These are phyloP conservation scores for Drosophila bocki DNA, from an alignment of 1,140 invertebrate genomes.

Conservation along the genomic window DNA sequence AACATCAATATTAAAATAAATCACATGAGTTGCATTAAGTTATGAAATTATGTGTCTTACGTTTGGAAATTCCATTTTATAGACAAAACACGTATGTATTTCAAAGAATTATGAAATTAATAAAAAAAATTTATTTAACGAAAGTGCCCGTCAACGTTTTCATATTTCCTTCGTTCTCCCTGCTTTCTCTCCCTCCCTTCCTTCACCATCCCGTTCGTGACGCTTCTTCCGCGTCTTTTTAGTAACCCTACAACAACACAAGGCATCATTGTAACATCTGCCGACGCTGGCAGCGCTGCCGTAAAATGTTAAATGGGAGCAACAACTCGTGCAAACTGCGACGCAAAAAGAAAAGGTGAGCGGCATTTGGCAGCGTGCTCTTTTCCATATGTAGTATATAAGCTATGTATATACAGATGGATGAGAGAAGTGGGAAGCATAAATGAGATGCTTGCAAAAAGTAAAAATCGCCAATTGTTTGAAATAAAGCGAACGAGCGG, in stretches of 20 bases:
- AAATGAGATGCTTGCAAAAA: conserved; percentile 63
- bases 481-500: conserved; percentile 55
- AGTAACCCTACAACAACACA: conserved; percentile 28
- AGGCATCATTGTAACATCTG: conserved; percentile 61
- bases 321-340: conserved; percentile 79
- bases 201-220: neutral
- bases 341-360: conserved; percentile 75
- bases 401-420: conserved; percentile 35
- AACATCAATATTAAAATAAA: neutral
- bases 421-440: conserved; percentile 38
- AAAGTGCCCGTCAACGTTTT: conserved; percentile 22
- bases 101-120: conserved; percentile 21
- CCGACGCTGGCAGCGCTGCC: conserved; percentile 42
- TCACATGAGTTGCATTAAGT: neutral
- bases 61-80: neutral
- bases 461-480: conserved; percentile 77
- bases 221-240: conserved; percentile 46
- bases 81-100: conserved; percentile 1
- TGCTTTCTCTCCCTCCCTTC: conserved; percentile 1
- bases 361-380: conserved; percentile 55
- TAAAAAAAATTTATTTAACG: conserved; percentile 17
- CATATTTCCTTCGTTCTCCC: neutral
- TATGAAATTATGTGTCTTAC: neutral
- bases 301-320: conserved; percentile 73
- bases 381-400: conserved; percentile 44